These are phyloP conservation scores for Hephaestus fuliginosus DNA, from an alignment of 2,797 vertebrate genomes.

Conservation along the genomic window DNA sequence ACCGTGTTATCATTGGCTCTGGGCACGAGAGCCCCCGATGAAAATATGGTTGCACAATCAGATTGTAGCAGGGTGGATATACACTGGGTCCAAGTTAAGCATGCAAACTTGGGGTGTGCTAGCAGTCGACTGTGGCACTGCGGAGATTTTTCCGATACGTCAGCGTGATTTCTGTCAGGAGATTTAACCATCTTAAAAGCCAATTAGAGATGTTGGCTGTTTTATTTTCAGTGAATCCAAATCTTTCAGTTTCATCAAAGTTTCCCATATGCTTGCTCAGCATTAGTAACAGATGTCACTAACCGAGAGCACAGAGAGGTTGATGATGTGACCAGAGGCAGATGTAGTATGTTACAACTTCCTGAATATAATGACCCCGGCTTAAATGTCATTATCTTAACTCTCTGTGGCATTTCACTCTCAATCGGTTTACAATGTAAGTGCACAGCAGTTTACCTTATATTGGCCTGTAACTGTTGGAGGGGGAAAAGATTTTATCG, in stretches of 20 bases:
- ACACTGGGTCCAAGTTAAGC: slow-evolving; percentile 62
- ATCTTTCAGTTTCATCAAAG: slow-evolving; percentile 72
- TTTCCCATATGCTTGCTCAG: slow-evolving; percentile 77
- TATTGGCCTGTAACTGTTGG: slow-evolving; percentile 9
- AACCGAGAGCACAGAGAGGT: slow-evolving; percentile 38
- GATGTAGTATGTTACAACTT: slow-evolving; percentile 69
- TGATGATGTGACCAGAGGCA: slow-evolving; percentile 67
- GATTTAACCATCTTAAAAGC: slow-evolving; percentile 67
- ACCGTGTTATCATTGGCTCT: slow-evolving; percentile 78
- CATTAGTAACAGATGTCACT: slow-evolving; percentile 76
- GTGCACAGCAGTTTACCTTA: slow-evolving; percentile 40
- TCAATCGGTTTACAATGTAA: slow-evolving; percentile 44
- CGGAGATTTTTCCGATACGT: slow-evolving; percentile 71
- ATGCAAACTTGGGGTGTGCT: slow-evolving; percentile 53
- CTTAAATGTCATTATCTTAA: slow-evolving; percentile 69
- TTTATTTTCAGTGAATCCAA: slow-evolving; percentile 66
- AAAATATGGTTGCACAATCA: slow-evolving; percentile 74
- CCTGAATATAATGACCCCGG: slow-evolving; percentile 63
- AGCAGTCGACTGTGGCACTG: slow-evolving; percentile 35
- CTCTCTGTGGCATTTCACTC: slow-evolving; percentile 55
- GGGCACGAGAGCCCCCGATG: slow-evolving; percentile 56
- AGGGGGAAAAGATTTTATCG: slow-evolving; percentile 26
- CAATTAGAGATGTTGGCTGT: slow-evolving; percentile 70
- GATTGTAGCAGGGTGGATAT: slow-evolving; percentile 66
- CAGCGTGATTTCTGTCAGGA: slow-evolving; percentile 67